Conservation (phyloP, 2,113 vertebrate species). For the Chamaea fasciata region DNA sequence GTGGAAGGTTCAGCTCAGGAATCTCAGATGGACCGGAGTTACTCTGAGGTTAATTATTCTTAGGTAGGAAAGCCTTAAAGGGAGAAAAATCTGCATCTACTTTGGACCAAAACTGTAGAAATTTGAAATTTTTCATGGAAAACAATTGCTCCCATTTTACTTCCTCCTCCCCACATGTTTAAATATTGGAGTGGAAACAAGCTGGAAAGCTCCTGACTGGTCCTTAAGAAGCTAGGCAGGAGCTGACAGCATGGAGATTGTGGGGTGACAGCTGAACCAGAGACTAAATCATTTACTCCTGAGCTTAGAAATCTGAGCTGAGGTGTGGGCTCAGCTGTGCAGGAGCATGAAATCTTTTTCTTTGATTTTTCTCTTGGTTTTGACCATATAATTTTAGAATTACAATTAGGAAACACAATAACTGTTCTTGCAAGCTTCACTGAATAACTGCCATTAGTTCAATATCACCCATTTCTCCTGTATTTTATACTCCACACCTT, state of each 20-base stretch:
- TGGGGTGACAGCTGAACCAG: neutral
- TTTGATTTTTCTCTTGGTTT: neutral
- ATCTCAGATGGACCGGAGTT: neutral
- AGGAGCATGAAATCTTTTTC: neutral
- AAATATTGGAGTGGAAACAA: neutral
- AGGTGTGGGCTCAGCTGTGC: neutral
- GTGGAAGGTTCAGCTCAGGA: neutral
- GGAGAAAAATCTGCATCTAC: neutral
- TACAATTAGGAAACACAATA: neutral
- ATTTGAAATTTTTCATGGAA: neutral
- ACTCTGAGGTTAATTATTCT: neutral
- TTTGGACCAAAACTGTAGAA: neutral
- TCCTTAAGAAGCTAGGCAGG: neutral
- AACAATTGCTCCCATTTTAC: neutral
- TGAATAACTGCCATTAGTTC: neutral
- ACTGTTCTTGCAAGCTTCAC: neutral
- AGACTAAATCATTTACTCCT: neutral
- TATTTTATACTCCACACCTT: neutral
- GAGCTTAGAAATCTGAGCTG: neutral
- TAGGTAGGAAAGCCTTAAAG: neutral
- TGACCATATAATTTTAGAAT: neutral
- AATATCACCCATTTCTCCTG: neutral
- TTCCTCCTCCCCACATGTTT: fast-evolving
- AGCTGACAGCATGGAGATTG: neutral
- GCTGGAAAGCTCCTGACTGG: neutral